phyloP scores from a whole-genome alignment of 2,113 vertebrate species.

The Tragelaphus buxtoni region DNA sequence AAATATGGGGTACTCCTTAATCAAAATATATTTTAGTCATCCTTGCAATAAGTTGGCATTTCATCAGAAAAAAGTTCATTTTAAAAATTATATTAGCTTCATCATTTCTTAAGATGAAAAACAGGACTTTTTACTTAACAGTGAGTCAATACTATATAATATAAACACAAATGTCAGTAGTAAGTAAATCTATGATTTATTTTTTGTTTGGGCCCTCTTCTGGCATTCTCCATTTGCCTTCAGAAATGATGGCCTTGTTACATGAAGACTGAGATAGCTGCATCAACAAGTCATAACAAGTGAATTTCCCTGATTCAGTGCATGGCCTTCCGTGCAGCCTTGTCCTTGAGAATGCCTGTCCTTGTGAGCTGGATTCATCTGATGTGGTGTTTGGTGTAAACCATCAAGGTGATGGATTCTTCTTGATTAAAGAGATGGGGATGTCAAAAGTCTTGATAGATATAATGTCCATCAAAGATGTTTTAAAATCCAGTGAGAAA shows the following conservation, averaged over 20 bases:
- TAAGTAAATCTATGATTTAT: neutral
- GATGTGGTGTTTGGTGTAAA: neutral
- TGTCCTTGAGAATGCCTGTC: neutral
- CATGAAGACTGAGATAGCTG: neutral
- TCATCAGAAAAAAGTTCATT: neutral
- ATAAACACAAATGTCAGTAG: neutral
- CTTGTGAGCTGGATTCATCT: neutral
- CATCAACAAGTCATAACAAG: neutral
- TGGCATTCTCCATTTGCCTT: neutral
- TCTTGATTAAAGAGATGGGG: constrained; percentile 4
- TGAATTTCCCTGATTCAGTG: neutral
- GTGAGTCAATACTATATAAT: neutral
- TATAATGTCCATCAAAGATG: neutral
- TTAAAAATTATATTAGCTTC: neutral
- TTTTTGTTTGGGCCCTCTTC: neutral
- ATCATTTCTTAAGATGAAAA: neutral
- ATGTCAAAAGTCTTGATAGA: neutral
- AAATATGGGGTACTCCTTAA: neutral
- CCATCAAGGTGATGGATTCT: neutral
- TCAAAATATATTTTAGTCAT: neutral
- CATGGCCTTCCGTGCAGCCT: neutral
- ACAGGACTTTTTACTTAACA: neutral
- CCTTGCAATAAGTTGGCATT: neutral
- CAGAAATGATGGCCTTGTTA: neutral
- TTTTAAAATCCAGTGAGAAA: constrained; percentile 7